phyloP scores from a whole-genome alignment of 1,140 invertebrate genomes.

The Ceratina calcarata region DNA sequence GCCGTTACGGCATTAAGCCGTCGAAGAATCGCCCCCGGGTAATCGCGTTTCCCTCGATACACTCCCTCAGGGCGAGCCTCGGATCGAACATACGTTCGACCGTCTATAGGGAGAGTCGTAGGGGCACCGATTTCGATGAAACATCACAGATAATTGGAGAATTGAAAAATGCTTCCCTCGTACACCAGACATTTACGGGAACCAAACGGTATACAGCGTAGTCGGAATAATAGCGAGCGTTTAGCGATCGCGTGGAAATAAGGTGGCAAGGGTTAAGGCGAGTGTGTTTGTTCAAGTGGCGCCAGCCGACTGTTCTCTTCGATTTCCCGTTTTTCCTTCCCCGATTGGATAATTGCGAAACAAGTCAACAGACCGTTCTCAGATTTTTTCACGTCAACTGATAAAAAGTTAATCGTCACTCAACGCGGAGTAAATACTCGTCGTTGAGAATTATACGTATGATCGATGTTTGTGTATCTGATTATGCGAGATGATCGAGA shows the following conservation, averaged over 20 bases:
- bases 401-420: constrained; percentile 1
- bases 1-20: constrained; percentile 40
- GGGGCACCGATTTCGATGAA: not conserved
- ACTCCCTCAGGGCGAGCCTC: too few species aligned
- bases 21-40: constrained; percentile 21
- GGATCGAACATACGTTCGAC: not conserved
- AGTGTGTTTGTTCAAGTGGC: constrained; percentile 68
- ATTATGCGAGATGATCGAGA: not conserved
- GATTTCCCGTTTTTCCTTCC: constrained; percentile 23
- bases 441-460: not conserved
- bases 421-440: not conserved
- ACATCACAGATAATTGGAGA: not conserved
- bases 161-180: not conserved
- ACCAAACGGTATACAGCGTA: too few species aligned
- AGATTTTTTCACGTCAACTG: constrained; percentile 13
- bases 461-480: not conserved
- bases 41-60: constrained; percentile 29
- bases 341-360: constrained; percentile 13
- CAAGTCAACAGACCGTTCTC: constrained; percentile 4
- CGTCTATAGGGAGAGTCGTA: not conserved
- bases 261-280: constrained; percentile 69
- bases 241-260: constrained; percentile 73
- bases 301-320: constrained; percentile 56
- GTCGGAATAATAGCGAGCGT: constrained; percentile 33
- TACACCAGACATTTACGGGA: not conserved